Percentiles rank a stretch among this genome's conserved stretches.
Evolutionary conservation across 2,113 vertebrate genomes (phyloP).

Genomic region (Brachionichthys hirsutus): DNA sequence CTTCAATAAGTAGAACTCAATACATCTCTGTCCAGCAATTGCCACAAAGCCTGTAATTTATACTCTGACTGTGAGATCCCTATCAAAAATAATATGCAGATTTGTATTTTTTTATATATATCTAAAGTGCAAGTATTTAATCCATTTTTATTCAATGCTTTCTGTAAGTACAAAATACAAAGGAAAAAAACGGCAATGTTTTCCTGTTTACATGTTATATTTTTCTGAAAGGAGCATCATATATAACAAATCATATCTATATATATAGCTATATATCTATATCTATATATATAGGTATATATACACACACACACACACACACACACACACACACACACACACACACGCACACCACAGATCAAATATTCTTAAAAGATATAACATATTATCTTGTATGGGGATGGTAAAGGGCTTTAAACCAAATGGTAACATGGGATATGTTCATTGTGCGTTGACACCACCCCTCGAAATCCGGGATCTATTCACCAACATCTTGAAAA

Average conservation of each 20-base stretch:
- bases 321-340: slow-evolving; percentile 17
- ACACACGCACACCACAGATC: slow-evolving; percentile 71
- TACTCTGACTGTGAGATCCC: slow-evolving; percentile 82
- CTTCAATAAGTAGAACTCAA: slow-evolving; percentile 81
- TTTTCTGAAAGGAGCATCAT: slow-evolving; percentile 81
- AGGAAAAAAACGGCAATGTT: slow-evolving; percentile 81
- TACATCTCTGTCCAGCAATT: slow-evolving; percentile 82
- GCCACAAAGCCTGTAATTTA: slow-evolving; percentile 82
- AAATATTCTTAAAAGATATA: slow-evolving; percentile 80
- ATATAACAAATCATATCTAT: slow-evolving; percentile 80
- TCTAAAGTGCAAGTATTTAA: slow-evolving; percentile 86
- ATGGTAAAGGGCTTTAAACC: slow-evolving; percentile 75
- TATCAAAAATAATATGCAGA: slow-evolving; percentile 87
- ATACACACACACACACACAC: slow-evolving; percentile 22
- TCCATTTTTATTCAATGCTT: slow-evolving; percentile 84
- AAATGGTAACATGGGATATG: slow-evolving; percentile 75
- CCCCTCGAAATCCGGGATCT: slow-evolving; percentile 55
- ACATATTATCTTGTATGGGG: slow-evolving; percentile 79
- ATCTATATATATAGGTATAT: too few relatives aligned
- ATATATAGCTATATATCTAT: slow-evolving; percentile 37
- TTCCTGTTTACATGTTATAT: slow-evolving; percentile 76
- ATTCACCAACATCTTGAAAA: slow-evolving; percentile 52
- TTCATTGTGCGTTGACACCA: slow-evolving; percentile 78
- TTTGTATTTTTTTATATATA: slow-evolving; percentile 81
- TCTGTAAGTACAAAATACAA: slow-evolving; percentile 85